These are phyloP conservation scores for Paradisaea rubra DNA, from an alignment of 2,113 vertebrate genomes.

Conservation along the genomic window DNA sequence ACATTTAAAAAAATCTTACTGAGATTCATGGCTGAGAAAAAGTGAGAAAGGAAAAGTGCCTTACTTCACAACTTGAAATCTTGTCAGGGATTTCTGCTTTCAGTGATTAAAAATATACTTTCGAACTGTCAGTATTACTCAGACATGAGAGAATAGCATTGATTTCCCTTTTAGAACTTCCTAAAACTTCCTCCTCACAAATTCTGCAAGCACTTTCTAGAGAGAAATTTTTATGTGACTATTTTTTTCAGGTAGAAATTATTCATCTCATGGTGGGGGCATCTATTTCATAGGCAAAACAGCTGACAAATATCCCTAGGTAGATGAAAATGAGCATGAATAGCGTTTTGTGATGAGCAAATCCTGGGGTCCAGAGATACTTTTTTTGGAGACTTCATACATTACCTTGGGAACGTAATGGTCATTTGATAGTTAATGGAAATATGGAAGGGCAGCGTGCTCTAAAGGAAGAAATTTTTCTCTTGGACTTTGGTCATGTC, in stretches of 20 bases:
- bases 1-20: slow-evolving; percentile 60
- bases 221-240: not conserved
- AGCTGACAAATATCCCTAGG: not conserved
- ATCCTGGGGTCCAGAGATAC: not conserved
- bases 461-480: not conserved
- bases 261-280: not conserved
- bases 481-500: not conserved
- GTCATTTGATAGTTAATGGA: not conserved
- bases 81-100: slow-evolving; percentile 42
- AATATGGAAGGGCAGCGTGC: not conserved
- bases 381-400: not conserved
- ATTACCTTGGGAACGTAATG: not conserved
- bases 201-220: not conserved
- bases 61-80: slow-evolving; percentile 37
- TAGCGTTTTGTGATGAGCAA: not conserved
- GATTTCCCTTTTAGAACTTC: not conserved
- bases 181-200: not conserved
- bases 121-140: not conserved
- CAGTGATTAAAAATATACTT: not conserved
- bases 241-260: not conserved
- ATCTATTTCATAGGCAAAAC: not conserved
- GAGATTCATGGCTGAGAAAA: slow-evolving; percentile 25
- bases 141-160: not conserved
- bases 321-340: not conserved
- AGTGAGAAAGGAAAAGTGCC: slow-evolving; percentile 23